Conservation (phyloP, 2,888 invertebrate genomes). For the Drosophila affinis region DNA sequence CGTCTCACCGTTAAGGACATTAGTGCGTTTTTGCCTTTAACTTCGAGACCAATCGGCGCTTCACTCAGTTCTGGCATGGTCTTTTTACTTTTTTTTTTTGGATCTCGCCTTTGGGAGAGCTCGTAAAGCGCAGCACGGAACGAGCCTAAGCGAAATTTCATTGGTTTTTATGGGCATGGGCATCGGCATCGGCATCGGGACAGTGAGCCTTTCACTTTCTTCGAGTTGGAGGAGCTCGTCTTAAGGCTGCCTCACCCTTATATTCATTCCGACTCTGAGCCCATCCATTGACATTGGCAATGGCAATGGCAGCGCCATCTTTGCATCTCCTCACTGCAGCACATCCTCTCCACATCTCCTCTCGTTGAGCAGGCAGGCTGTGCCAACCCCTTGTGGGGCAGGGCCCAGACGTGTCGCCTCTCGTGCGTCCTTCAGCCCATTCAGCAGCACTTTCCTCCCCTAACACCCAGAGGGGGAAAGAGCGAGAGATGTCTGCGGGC, state of each 20-base stretch:
- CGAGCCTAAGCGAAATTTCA: slow-evolving; percentile 75
- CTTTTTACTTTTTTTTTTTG: neutral
- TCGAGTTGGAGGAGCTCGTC: slow-evolving; percentile 11
- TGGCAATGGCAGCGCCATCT: slow-evolving; percentile 44
- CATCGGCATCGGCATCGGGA: slow-evolving; percentile 26
- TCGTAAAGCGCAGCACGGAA: slow-evolving; percentile 70
- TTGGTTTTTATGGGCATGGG: slow-evolving; percentile 73
- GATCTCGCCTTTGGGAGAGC: slow-evolving; percentile 20
- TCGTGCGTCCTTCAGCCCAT: slow-evolving; percentile 63
- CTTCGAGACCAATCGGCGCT: slow-evolving; percentile 50
- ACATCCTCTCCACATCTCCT: neutral
- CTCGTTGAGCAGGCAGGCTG: slow-evolving; percentile 1
- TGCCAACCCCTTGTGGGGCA: slow-evolving; percentile 37
- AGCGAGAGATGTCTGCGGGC: slow-evolving; percentile 3
- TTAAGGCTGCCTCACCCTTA: slow-evolving; percentile 6
- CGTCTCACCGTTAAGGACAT: slow-evolving; percentile 59
- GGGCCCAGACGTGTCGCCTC: slow-evolving; percentile 41
- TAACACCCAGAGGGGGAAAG: neutral
- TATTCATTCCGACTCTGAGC: neutral
- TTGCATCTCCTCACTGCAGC: slow-evolving; percentile 25
- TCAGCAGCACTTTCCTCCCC: neutral
- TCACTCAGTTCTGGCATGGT: neutral
- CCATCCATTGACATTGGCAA: slow-evolving; percentile 12
- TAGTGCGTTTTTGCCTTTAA: slow-evolving; percentile 66
- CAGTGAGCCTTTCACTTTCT: slow-evolving; percentile 39